Evolutionary conservation across 2,888 invertebrate genomes (phyloP).

Genomic region (Hirtodrosophila alboralis): DNA sequence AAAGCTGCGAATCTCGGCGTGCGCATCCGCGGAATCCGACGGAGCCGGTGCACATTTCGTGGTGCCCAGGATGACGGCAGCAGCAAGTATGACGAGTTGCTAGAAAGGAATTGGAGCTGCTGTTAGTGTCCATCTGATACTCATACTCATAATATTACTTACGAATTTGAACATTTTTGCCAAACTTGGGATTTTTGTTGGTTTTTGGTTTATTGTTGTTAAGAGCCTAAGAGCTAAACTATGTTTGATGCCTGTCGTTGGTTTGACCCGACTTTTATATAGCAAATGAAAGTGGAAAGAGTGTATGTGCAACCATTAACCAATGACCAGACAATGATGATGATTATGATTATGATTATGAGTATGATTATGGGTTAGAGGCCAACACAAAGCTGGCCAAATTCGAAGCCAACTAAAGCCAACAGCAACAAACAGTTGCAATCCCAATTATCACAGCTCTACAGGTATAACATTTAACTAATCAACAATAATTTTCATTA

Average conservation of each 20-base stretch:
- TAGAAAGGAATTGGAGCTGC: conserved; percentile 31
- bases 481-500: conserved; percentile 54
- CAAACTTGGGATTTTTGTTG: conserved; percentile 43
- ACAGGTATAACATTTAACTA: conserved; percentile 23
- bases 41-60: conserved; percentile 43
- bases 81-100: conserved; percentile 63
- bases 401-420: conserved; percentile 29
- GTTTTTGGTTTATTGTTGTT: conserved; percentile 54
- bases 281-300: conserved; percentile 61
- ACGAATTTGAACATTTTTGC: conserved; percentile 78
- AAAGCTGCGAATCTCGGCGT: conserved; percentile 82
- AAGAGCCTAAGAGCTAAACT: conserved; percentile 70
- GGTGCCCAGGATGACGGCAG: conserved; percentile 31
- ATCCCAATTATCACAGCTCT: conserved; percentile 66
- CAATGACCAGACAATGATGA: too few relatives aligned
- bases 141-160: conserved; percentile 49
- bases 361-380: conserved; percentile 41
- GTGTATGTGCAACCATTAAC: conserved; percentile 59
- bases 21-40: conserved; percentile 72
- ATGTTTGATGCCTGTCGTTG: conserved; percentile 62
- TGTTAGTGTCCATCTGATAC: background rate
- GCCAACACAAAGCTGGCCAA: conserved; percentile 24
- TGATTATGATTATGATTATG: conserved; percentile 61
- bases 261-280: conserved; percentile 58
- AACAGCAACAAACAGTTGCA: conserved; percentile 67